phyloP scores from a whole-genome alignment of 1,140 invertebrate genomes.

The Thereuonema tuberculata region DNA sequence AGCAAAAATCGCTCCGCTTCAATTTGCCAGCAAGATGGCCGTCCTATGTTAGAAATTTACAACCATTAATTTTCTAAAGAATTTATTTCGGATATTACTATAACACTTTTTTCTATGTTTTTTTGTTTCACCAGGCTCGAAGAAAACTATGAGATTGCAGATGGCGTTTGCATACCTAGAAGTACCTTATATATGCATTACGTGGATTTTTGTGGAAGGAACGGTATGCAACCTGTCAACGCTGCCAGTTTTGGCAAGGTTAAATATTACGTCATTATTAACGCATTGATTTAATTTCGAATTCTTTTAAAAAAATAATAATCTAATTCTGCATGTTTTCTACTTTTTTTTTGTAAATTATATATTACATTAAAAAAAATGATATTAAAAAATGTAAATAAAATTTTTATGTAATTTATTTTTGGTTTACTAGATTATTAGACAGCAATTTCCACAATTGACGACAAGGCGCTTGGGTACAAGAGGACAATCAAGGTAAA shows the following conservation, averaged over 20 bases:
- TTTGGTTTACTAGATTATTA: constrained; percentile 34
- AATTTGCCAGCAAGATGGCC: too few species aligned
- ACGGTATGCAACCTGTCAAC: constrained; percentile 39
- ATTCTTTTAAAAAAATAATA: background rate
- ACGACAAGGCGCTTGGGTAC: constrained; percentile 41
- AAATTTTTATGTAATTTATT: too few species aligned
- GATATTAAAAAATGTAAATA: background rate
- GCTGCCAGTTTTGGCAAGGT: constrained; percentile 46
- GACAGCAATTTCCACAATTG: constrained; percentile 41
- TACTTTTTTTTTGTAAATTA: too few species aligned
- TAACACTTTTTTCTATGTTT: background rate
- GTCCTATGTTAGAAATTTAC: too few species aligned
- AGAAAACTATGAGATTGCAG: constrained; percentile 42
- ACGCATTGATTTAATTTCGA: too few species aligned
- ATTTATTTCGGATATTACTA: too few species aligned
- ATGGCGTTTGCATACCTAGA: constrained; percentile 43
- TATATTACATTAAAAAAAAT: background rate
- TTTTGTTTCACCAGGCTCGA: constrained; percentile 31
- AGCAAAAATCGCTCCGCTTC: too few species aligned
- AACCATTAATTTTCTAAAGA: too few species aligned
- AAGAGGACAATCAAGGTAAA: constrained; percentile 40
- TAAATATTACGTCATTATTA: too few species aligned
- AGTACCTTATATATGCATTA: constrained; percentile 42
- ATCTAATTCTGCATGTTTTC: too few species aligned
- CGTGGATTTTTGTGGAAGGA: constrained; percentile 39